Percentiles rank a stretch among this genome's conserved stretches.
Evolutionary conservation across 2,797 vertebrate species (phyloP).

Genomic region (Cottoperca gobio): DNA sequence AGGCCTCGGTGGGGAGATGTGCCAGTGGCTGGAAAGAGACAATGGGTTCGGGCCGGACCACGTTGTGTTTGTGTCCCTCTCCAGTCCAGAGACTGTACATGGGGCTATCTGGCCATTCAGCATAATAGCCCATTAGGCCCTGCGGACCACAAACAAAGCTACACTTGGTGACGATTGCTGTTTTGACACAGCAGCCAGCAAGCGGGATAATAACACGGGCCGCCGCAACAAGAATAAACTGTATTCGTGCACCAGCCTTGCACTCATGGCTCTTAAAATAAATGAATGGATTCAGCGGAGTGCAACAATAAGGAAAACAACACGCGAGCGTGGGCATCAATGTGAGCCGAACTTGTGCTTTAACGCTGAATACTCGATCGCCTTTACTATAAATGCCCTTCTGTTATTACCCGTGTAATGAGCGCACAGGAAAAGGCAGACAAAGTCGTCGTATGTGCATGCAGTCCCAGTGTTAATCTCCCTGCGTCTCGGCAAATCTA

Average conservation of each 20-base stretch:
- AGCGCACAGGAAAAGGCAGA: slow-evolving; percentile 33
- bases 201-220: slow-evolving; percentile 49
- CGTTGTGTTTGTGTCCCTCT: slow-evolving; percentile 71
- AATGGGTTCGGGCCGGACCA: slow-evolving; percentile 73
- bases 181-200: slow-evolving; percentile 48
- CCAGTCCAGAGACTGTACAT: slow-evolving; percentile 36
- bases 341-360: slow-evolving; percentile 49
- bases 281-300: slow-evolving; percentile 64
- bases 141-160: slow-evolving; percentile 58
- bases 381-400: slow-evolving; percentile 7
- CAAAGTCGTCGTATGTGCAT: slow-evolving; percentile 51
- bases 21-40: slow-evolving; percentile 55
- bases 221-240: slow-evolving; percentile 46
- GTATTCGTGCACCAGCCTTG: slow-evolving; percentile 37
- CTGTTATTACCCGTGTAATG: slow-evolving; percentile 10
- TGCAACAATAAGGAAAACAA: slow-evolving; percentile 53
- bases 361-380: slow-evolving; percentile 30
- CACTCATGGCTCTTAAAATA: slow-evolving; percentile 49
- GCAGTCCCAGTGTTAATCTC: slow-evolving; percentile 68
- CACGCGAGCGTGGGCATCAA: slow-evolving; percentile 17
- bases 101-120: slow-evolving; percentile 49
- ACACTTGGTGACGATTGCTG: slow-evolving; percentile 49
- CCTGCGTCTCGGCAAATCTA: slow-evolving; percentile 62
- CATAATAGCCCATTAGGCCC: slow-evolving; percentile 58
- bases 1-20: slow-evolving; percentile 39